phyloP scores from a whole-genome alignment of 2,797 vertebrate species.

The Acridotheres tristis region DNA sequence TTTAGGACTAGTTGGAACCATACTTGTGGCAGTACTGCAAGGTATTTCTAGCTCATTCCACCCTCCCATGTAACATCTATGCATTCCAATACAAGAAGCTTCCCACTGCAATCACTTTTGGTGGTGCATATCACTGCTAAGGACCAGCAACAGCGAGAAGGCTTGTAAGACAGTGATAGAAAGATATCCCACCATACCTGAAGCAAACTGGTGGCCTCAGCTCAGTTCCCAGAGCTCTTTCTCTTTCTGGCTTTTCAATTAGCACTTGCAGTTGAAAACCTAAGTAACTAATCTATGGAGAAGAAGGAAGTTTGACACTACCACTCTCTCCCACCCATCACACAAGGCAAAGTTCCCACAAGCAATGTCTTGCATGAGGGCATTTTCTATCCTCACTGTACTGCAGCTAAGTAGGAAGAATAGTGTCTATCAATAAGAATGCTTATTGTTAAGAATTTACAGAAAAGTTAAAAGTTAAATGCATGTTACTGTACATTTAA shows the following conservation, averaged over 20 bases:
- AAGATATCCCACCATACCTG: background rate
- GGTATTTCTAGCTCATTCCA: background rate
- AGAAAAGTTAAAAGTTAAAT: background rate
- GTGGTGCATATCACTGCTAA: background rate
- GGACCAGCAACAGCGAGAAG: background rate
- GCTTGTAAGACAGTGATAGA: background rate
- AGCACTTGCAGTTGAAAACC: background rate
- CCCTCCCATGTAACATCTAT: background rate
- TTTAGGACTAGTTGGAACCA: background rate
- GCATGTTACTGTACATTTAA: background rate
- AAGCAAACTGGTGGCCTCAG: background rate
- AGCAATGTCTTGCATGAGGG: background rate
- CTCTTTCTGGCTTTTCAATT: background rate
- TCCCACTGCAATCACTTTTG: background rate
- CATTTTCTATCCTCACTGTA: background rate
- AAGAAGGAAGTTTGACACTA: background rate
- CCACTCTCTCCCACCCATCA: background rate
- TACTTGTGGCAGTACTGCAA: background rate
- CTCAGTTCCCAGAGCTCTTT: background rate
- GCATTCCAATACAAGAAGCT: background rate
- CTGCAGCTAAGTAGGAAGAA: background rate
- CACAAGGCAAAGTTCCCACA: background rate
- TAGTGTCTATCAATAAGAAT: background rate
- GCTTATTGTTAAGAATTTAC: background rate
- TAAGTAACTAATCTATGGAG: background rate